These are phyloP conservation scores for Chaitophorus viminalis DNA, from an alignment of 2,888 invertebrate species.

Conservation along the genomic window DNA sequence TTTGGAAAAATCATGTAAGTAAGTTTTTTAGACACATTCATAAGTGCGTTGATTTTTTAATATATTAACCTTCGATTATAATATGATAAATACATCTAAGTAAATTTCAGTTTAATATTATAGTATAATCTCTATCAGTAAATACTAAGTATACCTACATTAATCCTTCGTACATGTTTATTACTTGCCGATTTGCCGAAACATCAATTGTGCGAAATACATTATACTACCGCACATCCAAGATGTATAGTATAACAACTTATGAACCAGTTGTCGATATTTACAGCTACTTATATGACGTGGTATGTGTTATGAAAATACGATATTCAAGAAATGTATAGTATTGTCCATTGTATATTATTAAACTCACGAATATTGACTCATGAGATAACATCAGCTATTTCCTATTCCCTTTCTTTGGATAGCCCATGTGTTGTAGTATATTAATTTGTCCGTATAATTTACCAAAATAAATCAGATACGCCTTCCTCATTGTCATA, in stretches of 20 bases:
- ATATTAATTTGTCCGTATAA: conserved; percentile 21
- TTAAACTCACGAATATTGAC: neutral
- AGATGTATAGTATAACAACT: neutral
- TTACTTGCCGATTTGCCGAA: too few species aligned
- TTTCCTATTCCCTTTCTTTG: neutral
- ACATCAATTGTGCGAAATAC: too few species aligned
- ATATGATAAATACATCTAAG: too few species aligned
- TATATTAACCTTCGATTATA: too few species aligned
- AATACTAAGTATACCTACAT: too few species aligned
- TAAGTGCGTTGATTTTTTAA: too few species aligned
- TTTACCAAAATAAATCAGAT: neutral
- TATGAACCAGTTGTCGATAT: neutral
- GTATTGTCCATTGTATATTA: neutral
- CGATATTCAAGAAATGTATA: neutral
- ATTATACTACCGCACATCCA: too few species aligned
- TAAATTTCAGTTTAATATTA: too few species aligned
- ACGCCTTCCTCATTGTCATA: conserved; percentile 47
- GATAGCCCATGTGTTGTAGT: neutral
- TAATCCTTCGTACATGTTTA: too few species aligned
- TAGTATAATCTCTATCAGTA: too few species aligned
- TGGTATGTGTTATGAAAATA: neutral
- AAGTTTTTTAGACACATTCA: too few species aligned
- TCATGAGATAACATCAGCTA: conserved; percentile 1
- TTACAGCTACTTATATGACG: neutral
- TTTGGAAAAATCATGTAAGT: too few species aligned